Conservation (phyloP, 2,797 vertebrate species). For the Pangasius djambal region DNA sequence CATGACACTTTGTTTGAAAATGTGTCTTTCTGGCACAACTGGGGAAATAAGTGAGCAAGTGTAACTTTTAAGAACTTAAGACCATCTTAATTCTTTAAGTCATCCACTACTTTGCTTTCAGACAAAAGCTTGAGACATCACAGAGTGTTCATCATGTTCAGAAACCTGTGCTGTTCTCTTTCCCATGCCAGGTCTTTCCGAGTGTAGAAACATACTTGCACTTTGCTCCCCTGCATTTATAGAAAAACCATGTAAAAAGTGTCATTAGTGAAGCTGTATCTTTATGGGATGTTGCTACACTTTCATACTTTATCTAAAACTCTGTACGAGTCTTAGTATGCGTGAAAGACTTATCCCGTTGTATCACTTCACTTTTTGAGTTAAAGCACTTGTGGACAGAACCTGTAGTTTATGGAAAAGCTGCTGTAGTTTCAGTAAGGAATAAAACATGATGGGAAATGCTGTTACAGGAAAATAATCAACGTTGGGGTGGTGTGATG, state of each 20-base stretch:
- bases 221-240: conserved; percentile 32
- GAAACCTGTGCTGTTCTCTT: background rate
- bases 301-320: conserved; percentile 15
- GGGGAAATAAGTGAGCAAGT: background rate
- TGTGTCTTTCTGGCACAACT: background rate
- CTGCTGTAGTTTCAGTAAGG: background rate
- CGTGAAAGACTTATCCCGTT: background rate
- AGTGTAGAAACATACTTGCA: conserved; percentile 30
- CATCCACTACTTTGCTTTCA: background rate
- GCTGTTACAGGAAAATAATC: background rate
- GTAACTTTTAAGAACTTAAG: too few species aligned
- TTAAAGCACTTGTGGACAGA: background rate
- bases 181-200: conserved; percentile 8
- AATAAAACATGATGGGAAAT: background rate
- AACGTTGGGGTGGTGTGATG: background rate
- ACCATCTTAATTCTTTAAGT: background rate
- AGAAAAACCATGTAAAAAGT: conserved; percentile 54
- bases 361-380: background rate
- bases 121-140: background rate
- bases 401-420: background rate
- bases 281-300: conserved; percentile 51
- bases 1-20: background rate
- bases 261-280: conserved; percentile 37
- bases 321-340: background rate
- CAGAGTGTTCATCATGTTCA: background rate